Percentiles rank a stretch among this genome's conserved stretches.
These are phyloP conservation scores for Corythoichthys haematopterus DNA, from an alignment of 2,113 vertebrate species.

Conservation along the genomic window DNA sequence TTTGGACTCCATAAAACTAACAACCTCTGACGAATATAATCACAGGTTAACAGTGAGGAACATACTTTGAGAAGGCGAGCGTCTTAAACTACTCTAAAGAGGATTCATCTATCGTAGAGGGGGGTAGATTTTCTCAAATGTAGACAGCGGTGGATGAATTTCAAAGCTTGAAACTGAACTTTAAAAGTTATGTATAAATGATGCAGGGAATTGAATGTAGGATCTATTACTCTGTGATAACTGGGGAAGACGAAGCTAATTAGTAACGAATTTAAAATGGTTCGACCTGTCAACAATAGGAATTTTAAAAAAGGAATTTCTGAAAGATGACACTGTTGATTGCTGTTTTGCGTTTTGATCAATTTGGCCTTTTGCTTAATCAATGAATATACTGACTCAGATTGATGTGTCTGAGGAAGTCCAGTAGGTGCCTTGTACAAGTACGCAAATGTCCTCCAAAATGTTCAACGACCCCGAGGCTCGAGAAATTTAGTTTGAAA, in stretches of 20 bases:
- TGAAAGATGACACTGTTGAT: no score
- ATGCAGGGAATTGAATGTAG: background rate
- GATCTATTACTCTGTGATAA: background rate
- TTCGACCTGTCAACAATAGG: no score
- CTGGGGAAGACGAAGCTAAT: background rate
- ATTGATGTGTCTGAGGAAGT: no score
- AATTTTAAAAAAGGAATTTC: no score
- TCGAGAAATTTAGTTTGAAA: no score
- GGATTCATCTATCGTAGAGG: background rate
- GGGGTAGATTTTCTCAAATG: background rate
- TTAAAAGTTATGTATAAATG: background rate
- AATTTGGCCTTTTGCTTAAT: no score
- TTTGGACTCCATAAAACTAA: conserved; percentile 39
- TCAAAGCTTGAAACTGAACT: background rate
- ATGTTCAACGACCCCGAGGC: no score
- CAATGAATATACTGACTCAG: no score
- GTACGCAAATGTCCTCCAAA: no score
- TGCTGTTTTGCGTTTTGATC: no score
- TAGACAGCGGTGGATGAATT: background rate
- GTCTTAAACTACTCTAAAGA: background rate
- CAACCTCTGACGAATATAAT: conserved; percentile 28
- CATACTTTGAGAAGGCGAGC: background rate
- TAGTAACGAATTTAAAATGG: background rate
- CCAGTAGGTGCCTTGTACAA: no score
- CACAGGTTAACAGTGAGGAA: conserved; percentile 21